Evolutionary conservation across 2,888 invertebrate genomes (phyloP).

Genomic region (Leucophenga montana): DNA sequence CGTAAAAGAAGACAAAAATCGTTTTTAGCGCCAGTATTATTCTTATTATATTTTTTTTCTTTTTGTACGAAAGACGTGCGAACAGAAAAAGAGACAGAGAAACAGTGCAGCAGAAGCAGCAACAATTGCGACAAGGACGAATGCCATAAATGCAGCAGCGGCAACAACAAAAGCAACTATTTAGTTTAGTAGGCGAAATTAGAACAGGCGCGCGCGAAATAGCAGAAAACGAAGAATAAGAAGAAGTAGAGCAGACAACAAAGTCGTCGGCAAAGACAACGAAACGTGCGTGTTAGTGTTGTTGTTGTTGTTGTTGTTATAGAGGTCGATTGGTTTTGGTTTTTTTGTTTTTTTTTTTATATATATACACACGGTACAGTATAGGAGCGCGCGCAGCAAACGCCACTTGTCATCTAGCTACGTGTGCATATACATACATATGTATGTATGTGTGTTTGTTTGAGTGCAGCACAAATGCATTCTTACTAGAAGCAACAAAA

Average conservation of each 20-base stretch:
- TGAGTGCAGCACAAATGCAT: constrained; percentile 8
- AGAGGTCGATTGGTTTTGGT: too few species aligned
- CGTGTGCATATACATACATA: not conserved
- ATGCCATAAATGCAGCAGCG: not conserved
- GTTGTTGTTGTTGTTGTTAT: too few species aligned
- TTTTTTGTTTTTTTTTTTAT: too few species aligned
- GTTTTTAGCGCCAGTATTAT: constrained; percentile 3
- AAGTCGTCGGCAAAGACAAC: not conserved
- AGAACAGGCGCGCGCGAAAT: constrained; percentile 4
- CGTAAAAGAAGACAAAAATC: not conserved
- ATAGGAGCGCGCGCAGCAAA: too few species aligned
- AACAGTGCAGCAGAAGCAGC: too few species aligned
- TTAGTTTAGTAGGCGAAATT: not conserved
- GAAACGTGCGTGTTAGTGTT: not conserved
- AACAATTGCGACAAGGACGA: not conserved
- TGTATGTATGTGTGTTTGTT: not conserved
- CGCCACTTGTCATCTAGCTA: not conserved
- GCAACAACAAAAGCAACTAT: constrained; percentile 1
- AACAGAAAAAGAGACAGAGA: not conserved
- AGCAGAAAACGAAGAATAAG: too few species aligned
- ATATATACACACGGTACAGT: too few species aligned
- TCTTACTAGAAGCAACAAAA: not conserved
- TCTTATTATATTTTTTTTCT: not conserved
- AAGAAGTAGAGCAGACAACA: not conserved
- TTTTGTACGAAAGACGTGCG: not conserved